Conservation (phyloP, 23 tunicate species). For the Ascidia mentula region DNA sequence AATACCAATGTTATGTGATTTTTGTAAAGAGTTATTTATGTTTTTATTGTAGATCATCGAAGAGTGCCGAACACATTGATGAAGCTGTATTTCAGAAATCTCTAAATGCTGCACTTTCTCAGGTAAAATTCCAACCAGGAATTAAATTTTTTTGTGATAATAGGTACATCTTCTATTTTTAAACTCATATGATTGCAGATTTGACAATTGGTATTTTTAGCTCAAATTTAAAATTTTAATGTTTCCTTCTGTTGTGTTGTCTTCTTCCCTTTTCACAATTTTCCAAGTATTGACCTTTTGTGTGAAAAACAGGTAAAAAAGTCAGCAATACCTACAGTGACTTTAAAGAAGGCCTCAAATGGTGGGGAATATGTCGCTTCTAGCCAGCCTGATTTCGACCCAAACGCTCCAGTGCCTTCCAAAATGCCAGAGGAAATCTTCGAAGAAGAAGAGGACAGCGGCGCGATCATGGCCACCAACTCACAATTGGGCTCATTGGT, state of each 20-base stretch:
- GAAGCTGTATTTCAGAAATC: slow-evolving; percentile 78
- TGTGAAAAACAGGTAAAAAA: too few species aligned
- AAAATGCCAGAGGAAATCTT: slow-evolving; percentile 51
- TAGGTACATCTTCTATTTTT: too few species aligned
- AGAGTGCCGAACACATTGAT: slow-evolving; percentile 39
- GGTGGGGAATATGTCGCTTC: slow-evolving; percentile 34
- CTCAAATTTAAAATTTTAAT: background rate
- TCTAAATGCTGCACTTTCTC: slow-evolving; percentile 59
- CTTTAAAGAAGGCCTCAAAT: slow-evolving; percentile 59
- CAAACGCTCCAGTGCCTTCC: slow-evolving; percentile 28
- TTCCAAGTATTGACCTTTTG: too few species aligned
- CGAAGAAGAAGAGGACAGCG: slow-evolving; percentile 31
- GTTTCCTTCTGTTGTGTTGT: background rate
- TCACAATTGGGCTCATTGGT: slow-evolving; percentile 3
- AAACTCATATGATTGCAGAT: too few species aligned
- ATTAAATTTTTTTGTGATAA: too few species aligned
- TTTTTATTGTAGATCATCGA: background rate
- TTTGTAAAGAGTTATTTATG: background rate
- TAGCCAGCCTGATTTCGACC: slow-evolving; percentile 21
- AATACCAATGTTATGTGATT: too few species aligned
- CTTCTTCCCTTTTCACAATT: too few species aligned
- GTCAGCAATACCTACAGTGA: slow-evolving; percentile 51
- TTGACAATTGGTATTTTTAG: too few species aligned
- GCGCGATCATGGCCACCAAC: background rate
- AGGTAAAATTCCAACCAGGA: too few species aligned